Evolutionary conservation across 2,797 vertebrate species (phyloP).

Genomic region (Lagorchestes hirsutus): DNA sequence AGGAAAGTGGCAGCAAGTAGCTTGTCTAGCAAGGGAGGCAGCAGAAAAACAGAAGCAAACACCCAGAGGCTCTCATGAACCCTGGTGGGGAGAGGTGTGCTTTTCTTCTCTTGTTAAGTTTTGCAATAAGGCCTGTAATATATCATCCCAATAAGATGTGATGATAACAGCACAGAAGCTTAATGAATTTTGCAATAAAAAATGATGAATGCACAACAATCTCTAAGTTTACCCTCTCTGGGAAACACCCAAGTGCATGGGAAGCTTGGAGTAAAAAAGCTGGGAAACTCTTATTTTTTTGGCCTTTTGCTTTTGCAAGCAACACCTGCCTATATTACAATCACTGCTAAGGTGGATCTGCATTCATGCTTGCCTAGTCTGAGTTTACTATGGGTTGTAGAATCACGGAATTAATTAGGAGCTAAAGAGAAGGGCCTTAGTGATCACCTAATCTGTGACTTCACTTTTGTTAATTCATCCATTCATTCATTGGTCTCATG

Average conservation of each 20-base stretch:
- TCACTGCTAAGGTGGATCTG: conserved; percentile 56
- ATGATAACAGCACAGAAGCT: conserved; percentile 72
- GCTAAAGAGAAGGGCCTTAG: background rate
- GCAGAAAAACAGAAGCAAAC: conserved; percentile 57
- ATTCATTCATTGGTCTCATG: background rate
- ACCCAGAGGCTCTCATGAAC: conserved; percentile 56
- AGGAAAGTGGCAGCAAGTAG: conserved; percentile 47
- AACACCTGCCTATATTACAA: background rate
- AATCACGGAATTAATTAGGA: background rate
- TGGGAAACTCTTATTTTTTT: conserved; percentile 5
- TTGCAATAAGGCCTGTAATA: conserved; percentile 79
- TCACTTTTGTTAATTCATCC: background rate
- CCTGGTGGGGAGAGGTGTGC: conserved; percentile 52
- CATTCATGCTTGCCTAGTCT: conserved; percentile 38
- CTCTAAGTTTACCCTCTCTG: conserved; percentile 73
- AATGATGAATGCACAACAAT: conserved; percentile 73
- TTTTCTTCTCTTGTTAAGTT: conserved; percentile 72
- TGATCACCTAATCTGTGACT: background rate
- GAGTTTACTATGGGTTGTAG: background rate
- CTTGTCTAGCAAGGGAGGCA: background rate
- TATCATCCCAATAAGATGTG: conserved; percentile 78
- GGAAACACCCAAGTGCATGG: conserved; percentile 73
- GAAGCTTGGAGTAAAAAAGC: conserved; percentile 55
- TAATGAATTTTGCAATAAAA: conserved; percentile 82
- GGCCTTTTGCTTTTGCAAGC: conserved; percentile 15